Evolutionary conservation across 2,113 vertebrate genomes (phyloP).

Genomic region (Pygoscelis antarcticus): DNA sequence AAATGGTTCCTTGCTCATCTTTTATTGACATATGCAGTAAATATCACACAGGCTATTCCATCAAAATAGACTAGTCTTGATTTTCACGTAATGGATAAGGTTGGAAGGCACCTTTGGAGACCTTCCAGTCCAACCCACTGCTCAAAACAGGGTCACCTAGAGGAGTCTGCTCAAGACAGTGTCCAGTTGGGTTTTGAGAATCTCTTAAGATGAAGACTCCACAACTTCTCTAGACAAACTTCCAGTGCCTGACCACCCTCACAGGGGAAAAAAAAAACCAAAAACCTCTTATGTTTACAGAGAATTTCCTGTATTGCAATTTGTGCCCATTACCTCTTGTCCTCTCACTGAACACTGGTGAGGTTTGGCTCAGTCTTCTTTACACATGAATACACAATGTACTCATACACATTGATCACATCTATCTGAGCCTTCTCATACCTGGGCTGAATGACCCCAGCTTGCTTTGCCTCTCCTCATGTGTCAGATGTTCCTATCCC

Average conservation of each 20-base stretch:
- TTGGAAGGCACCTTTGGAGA: not conserved
- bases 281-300: not conserved
- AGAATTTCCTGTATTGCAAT: not conserved
- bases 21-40: not conserved
- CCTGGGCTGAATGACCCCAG: not conserved
- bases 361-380: not conserved
- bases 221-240: not conserved
- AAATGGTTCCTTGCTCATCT: not conserved
- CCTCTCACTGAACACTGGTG: not conserved
- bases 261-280: not conserved
- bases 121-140: not conserved
- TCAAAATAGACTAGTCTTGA: not conserved
- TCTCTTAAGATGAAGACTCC: not conserved
- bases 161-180: not conserved
- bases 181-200: not conserved
- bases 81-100: not conserved
- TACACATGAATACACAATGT: not conserved
- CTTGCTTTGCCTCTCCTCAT: not conserved
- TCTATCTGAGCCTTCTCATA: not conserved
- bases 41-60: not conserved
- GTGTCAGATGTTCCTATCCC: not conserved
- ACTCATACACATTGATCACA: not conserved
- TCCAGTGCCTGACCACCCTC: not conserved
- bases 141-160: not conserved
- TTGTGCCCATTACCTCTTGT: not conserved